These are phyloP conservation scores for Brachionus paranguensis DNA, from an alignment of 1,140 invertebrate species.

Conservation along the genomic window DNA sequence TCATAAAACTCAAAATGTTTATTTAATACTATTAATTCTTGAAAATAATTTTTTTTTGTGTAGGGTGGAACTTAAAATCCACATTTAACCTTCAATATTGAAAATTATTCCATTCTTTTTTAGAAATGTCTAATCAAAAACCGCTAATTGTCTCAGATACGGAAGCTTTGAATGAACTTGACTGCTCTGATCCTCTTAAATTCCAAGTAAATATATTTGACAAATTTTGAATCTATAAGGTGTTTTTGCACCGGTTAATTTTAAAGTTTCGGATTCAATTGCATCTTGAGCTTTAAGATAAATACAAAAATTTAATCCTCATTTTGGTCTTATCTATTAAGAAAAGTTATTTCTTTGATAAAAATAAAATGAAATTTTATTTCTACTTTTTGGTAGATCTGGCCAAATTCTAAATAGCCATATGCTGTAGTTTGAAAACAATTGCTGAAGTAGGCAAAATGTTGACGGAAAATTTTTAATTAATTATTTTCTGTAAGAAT, in stretches of 20 bases:
- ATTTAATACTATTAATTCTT: background rate
- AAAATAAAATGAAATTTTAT: background rate
- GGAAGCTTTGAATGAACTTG: conserved; percentile 8
- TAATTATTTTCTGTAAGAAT: background rate
- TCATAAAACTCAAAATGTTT: background rate
- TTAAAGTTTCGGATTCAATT: background rate
- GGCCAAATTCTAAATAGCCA: background rate
- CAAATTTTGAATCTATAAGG: background rate
- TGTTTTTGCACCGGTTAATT: background rate
- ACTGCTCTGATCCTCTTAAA: conserved; percentile 22
- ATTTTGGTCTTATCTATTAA: background rate
- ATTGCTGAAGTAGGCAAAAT: background rate
- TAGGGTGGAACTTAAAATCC: conserved; percentile 22
- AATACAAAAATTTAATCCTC: background rate
- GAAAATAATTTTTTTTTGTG: background rate
- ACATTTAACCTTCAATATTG: background rate
- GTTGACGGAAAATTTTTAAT: background rate
- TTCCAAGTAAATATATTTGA: conserved; percentile 32
- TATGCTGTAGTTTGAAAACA: background rate
- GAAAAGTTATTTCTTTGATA: background rate
- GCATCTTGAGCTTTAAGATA: background rate
- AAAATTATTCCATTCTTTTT: background rate
- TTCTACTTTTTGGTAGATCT: background rate
- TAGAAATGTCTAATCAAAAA: conserved; percentile 1
- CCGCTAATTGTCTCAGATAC: conserved; percentile 6